These are phyloP conservation scores for Xiphophorus couchianus DNA, from an alignment of 2,113 vertebrate genomes.

Conservation along the genomic window DNA sequence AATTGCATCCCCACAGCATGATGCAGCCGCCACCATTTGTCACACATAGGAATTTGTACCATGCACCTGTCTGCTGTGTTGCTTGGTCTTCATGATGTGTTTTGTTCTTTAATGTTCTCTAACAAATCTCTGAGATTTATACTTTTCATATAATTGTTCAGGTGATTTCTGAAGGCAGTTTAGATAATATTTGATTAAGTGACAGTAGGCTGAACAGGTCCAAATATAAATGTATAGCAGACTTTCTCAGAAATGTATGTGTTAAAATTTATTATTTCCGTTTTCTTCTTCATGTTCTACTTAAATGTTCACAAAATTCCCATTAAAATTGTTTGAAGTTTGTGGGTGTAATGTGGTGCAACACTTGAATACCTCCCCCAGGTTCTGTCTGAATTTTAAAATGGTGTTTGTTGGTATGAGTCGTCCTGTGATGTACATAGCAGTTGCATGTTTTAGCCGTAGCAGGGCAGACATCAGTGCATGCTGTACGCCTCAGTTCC, in stretches of 20 bases:
- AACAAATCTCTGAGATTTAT: no score
- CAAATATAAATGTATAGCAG: not conserved
- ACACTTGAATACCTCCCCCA: not conserved
- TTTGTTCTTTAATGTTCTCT: no score
- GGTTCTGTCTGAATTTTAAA: not conserved
- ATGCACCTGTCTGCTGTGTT: no score
- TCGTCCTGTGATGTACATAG: constrained; percentile 11
- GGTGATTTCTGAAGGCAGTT: no score
- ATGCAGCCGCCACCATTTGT: no score
- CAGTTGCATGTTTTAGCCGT: constrained; percentile 46
- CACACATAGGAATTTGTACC: no score
- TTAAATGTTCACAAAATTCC: not conserved
- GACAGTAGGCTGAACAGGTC: not conserved
- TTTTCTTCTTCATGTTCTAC: not conserved
- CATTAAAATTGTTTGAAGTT: not conserved
- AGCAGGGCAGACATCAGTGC: constrained; percentile 19
- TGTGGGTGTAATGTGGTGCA: not conserved
- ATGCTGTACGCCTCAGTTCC: constrained; percentile 15
- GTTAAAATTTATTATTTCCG: not conserved
- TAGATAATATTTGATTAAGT: no score
- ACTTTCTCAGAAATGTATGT: not conserved
- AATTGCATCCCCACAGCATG: no score
- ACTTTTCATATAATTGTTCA: no score
- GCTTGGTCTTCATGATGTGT: no score
- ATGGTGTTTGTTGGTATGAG: constrained; percentile 18